These are phyloP conservation scores for Pungitius pungitius DNA, from an alignment of 2,113 vertebrate species.

Conservation along the genomic window DNA sequence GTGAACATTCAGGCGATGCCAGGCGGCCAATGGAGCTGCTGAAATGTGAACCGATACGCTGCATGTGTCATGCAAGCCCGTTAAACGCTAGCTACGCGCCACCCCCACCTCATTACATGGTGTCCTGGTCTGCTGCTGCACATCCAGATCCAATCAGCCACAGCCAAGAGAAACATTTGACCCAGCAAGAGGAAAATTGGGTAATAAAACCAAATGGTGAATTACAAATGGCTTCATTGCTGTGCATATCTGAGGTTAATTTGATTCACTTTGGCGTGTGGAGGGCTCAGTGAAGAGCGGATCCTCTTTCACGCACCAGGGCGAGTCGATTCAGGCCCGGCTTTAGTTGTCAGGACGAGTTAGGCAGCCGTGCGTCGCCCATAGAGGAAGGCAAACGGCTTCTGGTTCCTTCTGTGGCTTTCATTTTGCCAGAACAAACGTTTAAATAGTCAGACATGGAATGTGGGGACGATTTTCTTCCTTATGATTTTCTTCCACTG, in stretches of 20 bases:
- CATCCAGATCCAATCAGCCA: not conserved
- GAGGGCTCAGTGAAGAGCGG: conserved; percentile 8
- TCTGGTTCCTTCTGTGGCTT: not conserved
- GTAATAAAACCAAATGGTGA: not conserved
- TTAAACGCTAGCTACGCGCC: not conserved
- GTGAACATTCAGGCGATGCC: not conserved
- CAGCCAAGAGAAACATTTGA: not conserved
- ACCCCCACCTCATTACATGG: not conserved
- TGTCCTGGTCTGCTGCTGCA: not conserved
- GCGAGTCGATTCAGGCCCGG: conserved; percentile 9
- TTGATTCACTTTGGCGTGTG: not conserved
- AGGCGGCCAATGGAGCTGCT: not conserved
- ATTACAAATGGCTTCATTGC: not conserved
- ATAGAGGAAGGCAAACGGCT: not conserved
- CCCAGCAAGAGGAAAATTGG: not conserved
- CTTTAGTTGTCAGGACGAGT: conserved; percentile 10
- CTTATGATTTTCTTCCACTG: not conserved
- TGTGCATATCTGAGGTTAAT: not conserved
- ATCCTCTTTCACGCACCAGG: conserved; percentile 10
- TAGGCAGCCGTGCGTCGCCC: not conserved
- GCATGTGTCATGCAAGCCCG: not conserved
- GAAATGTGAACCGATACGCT: conserved; percentile 8
- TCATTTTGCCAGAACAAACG: not conserved
- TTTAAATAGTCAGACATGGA: not conserved
- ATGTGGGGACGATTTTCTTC: too few relatives aligned